Evolutionary conservation across 2,888 invertebrate species (phyloP), one percentile per base, ranked within the genome.

Genomic region (Acanthosoma haemorrhoidale): DNA sequence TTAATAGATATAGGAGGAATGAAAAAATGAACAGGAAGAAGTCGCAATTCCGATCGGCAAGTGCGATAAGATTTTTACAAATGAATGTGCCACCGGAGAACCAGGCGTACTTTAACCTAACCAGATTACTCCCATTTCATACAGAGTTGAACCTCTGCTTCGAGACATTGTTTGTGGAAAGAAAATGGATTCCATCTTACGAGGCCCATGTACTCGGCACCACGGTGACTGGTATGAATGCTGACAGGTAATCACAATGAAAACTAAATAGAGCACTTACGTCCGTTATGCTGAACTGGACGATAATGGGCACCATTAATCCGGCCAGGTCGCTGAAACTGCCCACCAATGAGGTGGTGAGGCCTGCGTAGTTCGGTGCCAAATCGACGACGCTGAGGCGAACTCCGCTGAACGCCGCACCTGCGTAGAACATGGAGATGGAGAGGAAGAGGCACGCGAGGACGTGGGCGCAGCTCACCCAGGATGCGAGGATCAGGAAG

Each of bases 361-460:
- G 2, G 15, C 61, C 61, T 1, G n/a, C 18, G 38, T 36, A 61
- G 36, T 61, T 61, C 21, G 61, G 61, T 1, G 34, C 36, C 34
- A 61, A 8, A 6, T 61, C 61, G 21, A 36, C 36, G n/a, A 61
- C 61, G 5, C 34, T 61, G 8, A 61, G 61, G 21, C 61, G 34
- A 2, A 36, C 36, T 1, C 34, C 61, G n/a, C 34, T 21, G 21
- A n/a, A 61, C 16, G 21, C 61, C n/a, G 61, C 38, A 3, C 61
- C 38, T 6, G 61, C 34, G 38, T 61, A 61, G 61, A 61, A 61
- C 61, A 61, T 61, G 38, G 18, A 8, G 8, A 61, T 15, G 1
- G 38, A 25, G 36, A 61, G 36, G 21, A 61, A 13, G 21, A 36
- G 34, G 21, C 34, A 61, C 8, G 13, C 61, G 15, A 61, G n/a